Evolutionary conservation across 2,113 vertebrate genomes (phyloP).

Genomic region (Periophthalmus modestus): DNA sequence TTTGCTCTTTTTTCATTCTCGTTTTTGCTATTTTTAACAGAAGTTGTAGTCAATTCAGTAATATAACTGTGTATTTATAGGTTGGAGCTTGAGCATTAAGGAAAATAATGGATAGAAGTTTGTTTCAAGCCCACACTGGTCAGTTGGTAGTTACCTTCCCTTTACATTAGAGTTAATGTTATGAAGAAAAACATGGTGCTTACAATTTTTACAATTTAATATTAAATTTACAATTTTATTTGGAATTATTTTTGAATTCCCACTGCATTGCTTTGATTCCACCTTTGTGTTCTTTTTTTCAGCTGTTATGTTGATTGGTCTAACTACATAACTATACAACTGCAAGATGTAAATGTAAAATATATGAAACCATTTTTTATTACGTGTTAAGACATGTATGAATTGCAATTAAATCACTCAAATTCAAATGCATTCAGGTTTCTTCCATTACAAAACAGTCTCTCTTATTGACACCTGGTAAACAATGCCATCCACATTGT

Average conservation of each 20-base stretch:
- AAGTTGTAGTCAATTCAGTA: not conserved
- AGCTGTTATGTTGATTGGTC: constrained; percentile 41
- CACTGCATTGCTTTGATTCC: constrained; percentile 23
- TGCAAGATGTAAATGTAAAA: constrained; percentile 46
- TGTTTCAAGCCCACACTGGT: not conserved
- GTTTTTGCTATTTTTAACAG: constrained; percentile 2
- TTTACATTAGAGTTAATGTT: not conserved
- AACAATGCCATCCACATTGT: constrained; percentile 74
- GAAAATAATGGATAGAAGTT: not conserved
- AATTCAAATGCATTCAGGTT: constrained; percentile 39
- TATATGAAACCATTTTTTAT: constrained; percentile 38
- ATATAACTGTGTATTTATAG: not conserved
- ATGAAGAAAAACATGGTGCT: not conserved
- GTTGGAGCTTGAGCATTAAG: not conserved
- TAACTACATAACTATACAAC: constrained; percentile 24
- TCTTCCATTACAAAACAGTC: constrained; percentile 53
- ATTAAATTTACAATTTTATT: not conserved
- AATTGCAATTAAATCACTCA: constrained; percentile 63
- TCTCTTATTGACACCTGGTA: constrained; percentile 74
- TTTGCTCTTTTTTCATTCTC: constrained; percentile 2
- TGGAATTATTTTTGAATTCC: not conserved
- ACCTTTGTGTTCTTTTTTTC: constrained; percentile 40
- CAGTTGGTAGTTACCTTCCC: not conserved
- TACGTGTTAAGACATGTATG: constrained; percentile 56
- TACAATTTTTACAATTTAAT: not conserved